Evolutionary conservation across 2,113 vertebrate genomes (phyloP).

Genomic region (Silurus glanis): DNA sequence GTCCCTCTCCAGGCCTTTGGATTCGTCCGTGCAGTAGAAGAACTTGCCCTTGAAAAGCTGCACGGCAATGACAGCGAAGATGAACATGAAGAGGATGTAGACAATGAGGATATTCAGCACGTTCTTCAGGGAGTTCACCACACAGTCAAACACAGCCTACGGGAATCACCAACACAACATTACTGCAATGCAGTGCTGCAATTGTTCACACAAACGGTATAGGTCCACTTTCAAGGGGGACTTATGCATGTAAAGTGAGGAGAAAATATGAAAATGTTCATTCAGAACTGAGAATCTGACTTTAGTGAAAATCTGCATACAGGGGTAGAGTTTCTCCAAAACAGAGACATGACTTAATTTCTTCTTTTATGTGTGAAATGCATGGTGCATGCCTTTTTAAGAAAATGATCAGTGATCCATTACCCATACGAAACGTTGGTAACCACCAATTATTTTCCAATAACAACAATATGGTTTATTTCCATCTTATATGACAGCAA

Average conservation of each 20-base stretch:
- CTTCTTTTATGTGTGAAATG: background rate
- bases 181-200: background rate
- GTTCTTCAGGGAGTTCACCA: slow-evolving; percentile 96
- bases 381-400: background rate
- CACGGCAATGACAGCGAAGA: slow-evolving; percentile 94
- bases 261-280: background rate
- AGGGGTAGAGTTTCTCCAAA: background rate
- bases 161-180: slow-evolving; percentile 20
- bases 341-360: background rate
- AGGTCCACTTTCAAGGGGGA: background rate
- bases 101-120: slow-evolving; percentile 96
- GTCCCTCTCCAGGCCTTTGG: slow-evolving; percentile 91
- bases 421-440: background rate
- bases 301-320: background rate
- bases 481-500: background rate
- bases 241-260: background rate
- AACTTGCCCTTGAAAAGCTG: slow-evolving; percentile 98
- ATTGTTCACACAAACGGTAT: slow-evolving; percentile 1
- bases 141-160: slow-evolving; percentile 97
- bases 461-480: background rate
- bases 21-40: slow-evolving; percentile 95
- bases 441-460: background rate
- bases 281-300: background rate
- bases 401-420: background rate
- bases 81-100: slow-evolving; percentile 99